Percentiles rank a stretch among this genome's conserved stretches.
These are phyloP conservation scores for Sylvia atricapilla DNA, from an alignment of 2,113 vertebrate genomes.

Conservation along the genomic window DNA sequence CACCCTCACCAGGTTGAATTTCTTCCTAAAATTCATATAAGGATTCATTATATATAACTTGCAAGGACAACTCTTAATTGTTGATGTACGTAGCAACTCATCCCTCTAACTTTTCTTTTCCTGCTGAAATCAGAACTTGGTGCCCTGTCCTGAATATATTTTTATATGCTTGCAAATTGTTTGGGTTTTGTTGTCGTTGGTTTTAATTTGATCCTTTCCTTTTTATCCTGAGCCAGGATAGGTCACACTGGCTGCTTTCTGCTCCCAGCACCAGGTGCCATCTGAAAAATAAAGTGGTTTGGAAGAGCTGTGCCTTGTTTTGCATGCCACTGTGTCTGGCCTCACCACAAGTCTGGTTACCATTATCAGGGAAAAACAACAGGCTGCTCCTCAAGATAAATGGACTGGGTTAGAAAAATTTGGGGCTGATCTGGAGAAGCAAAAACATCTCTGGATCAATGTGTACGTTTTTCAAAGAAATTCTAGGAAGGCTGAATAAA, in stretches of 20 bases:
- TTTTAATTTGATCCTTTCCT: not conserved
- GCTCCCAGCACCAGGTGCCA: not conserved
- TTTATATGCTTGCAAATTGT: not conserved
- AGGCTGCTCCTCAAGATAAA: conserved; percentile 29
- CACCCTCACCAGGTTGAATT: not conserved
- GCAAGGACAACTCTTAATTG: not conserved
- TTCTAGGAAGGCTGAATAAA: not conserved
- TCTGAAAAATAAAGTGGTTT: not conserved
- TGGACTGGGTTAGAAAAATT: not conserved
- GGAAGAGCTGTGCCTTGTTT: not conserved
- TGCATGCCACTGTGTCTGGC: conserved; percentile 31
- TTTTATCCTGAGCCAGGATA: not conserved
- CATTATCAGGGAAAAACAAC: conserved; percentile 24
- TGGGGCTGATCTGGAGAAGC: not conserved
- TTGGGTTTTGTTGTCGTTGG: not conserved
- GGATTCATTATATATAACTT: not conserved
- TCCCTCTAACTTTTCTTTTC: not conserved
- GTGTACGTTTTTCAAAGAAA: not conserved
- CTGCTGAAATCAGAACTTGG: not conserved
- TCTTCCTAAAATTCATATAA: not conserved
- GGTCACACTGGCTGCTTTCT: not conserved
- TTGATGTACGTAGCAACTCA: not conserved
- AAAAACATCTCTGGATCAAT: not conserved
- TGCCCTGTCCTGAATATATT: not conserved
- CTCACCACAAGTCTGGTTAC: conserved; percentile 27